Percentiles rank a stretch among this genome's conserved stretches.
Evolutionary conservation across 2,113 vertebrate genomes (phyloP).

Genomic region (Colaptes auratus): DNA sequence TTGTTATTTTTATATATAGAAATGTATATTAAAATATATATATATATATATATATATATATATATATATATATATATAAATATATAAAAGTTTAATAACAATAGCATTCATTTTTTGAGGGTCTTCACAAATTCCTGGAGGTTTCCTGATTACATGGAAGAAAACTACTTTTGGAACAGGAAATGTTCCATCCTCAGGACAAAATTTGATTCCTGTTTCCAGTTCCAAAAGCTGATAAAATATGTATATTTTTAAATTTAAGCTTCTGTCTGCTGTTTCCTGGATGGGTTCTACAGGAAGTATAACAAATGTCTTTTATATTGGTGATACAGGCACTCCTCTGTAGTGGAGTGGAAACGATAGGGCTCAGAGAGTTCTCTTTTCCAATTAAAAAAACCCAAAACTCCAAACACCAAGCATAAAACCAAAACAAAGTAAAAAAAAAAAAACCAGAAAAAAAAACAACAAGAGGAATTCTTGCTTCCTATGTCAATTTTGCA

Average conservation of each 20-base stretch:
- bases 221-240: background rate
- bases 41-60: no score
- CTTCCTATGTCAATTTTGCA: background rate
- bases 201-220: rapidly evolving
- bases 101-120: background rate
- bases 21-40: no score
- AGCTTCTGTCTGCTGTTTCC: background rate
- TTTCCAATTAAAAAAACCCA: background rate
- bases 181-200: background rate
- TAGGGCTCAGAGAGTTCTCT: background rate
- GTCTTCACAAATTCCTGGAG: background rate
- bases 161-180: background rate
- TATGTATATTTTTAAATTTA: background rate
- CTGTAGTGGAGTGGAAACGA: background rate
- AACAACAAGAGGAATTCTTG: background rate
- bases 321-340: background rate
- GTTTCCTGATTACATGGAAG: background rate
- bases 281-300: background rate
- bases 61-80: no score
- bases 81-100: background rate
- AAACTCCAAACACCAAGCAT: no score
- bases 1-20: background rate
- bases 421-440: background rate
- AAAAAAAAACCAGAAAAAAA: background rate
- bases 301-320: background rate